Evolutionary conservation across 1,140 invertebrate species (phyloP).

Genomic region (Teleopsis dalmanni): DNA sequence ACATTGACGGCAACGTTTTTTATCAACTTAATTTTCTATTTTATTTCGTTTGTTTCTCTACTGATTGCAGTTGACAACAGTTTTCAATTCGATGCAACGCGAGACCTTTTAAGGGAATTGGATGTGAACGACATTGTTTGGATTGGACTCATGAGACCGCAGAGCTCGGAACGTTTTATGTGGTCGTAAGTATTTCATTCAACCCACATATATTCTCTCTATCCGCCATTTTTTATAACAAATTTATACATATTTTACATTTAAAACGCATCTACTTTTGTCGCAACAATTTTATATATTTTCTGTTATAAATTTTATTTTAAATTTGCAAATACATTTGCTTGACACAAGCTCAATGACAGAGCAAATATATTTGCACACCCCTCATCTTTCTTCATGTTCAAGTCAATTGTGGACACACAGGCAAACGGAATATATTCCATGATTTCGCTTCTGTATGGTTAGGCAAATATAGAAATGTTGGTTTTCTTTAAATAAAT

Average conservation of each 20-base stretch:
- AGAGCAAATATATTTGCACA: too few relatives aligned
- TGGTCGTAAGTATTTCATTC: slow-evolving; percentile 58
- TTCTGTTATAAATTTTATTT: not conserved
- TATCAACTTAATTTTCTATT: not conserved
- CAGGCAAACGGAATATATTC: too few relatives aligned
- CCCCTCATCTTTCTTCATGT: too few relatives aligned
- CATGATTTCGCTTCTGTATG: too few relatives aligned
- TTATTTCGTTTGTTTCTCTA: slow-evolving; percentile 18
- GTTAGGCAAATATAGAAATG: too few relatives aligned
- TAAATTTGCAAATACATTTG: not conserved
- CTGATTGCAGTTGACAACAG: slow-evolving; percentile 61
- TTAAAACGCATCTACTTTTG: not conserved
- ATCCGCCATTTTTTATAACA: not conserved
- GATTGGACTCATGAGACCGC: slow-evolving; percentile 63
- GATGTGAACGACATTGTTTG: slow-evolving; percentile 64
- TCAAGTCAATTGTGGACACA: too few relatives aligned
- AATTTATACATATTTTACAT: not conserved
- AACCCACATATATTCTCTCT: not conserved
- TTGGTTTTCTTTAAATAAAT: too few relatives aligned
- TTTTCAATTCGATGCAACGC: slow-evolving; percentile 63
- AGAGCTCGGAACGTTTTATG: slow-evolving; percentile 57
- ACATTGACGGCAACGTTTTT: too few relatives aligned
- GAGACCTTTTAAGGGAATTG: slow-evolving; percentile 64
- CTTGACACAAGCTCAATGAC: too few relatives aligned
- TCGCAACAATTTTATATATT: not conserved